Evolutionary conservation across 2,888 invertebrate genomes (phyloP), one percentile per base, ranked within the genome.

Genomic region (Hirudinaria manillensis): DNA sequence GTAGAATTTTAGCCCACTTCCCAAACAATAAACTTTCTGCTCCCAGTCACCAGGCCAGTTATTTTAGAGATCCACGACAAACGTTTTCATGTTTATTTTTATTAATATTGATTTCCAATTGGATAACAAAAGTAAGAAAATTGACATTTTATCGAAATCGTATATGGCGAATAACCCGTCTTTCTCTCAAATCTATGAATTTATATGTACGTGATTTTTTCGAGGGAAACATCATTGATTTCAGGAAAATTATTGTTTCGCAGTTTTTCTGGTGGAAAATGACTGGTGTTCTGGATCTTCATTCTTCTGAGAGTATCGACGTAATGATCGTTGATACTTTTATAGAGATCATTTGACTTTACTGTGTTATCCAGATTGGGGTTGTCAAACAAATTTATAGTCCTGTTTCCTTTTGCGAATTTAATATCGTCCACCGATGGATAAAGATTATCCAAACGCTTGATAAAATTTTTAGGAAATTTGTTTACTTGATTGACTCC

Each of bases 261-360:
- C 61, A 61, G 29, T 61, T 61, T 29, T 24, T 61, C 61, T 7
- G 61, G 3, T 27, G 61, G 16, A 7, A 7, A 45, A 45, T 45
- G 45, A 45, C 13, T 61, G 61, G 2, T 61, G 21, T 61, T 61
- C 29, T 61, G 61, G 29, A 61, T 2, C n/a, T 61, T 61, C 61
- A 61, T 61, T 10, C 61, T 61, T 29, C 61, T 61, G 24, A 61
- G 29, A 61, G 61, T 61, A 61, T 61, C 61, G 61, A 61, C 61
- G 24, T 61, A 61, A 61, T 61, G 61, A 27, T 61, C 61, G 24
- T 29, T 61, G 24, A 61, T 29, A 10, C 61, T 29, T 29, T 61
- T 61, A 29, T 61, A 61, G 1, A 29, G 61, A 61, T 61, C 61
- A 29, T 29, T 61, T 24, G 61, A 24, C 61, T 61, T 61, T 24